Base-by-base conservation (phyloP, 2,797 vertebrate genomes). In the Sardinella longiceps region DNA sequence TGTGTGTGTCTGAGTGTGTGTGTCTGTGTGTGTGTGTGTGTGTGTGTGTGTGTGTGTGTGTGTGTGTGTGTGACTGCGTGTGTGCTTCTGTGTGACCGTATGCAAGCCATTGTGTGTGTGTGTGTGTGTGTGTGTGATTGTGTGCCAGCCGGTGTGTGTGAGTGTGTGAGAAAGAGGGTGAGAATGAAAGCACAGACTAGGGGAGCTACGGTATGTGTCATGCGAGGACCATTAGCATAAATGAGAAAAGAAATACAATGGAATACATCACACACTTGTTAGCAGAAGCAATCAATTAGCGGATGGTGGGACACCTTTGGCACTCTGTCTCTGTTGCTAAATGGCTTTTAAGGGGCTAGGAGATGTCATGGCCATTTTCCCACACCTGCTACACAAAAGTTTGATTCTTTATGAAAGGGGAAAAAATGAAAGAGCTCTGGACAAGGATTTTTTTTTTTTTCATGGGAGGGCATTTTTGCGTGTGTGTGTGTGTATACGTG, bases 221-320 rank as follows among this genome's bases (percentile, higher is more conserved):
- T 92, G 92, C 93, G 94, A 91, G 90, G 91, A 93, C 96, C 96
- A 97, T 91, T 93, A 97, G 95, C 94, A 95, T 87, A 88, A 88
- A 88, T 90, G 88, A 96, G 93, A 89, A 89, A 92, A 87, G 92
- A 88, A 94, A 93, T 92, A 97, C 96, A 97, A 96, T 95, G 94
- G 94, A 93, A 94, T 94, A 95, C 92, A 95, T 95, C 95, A 96
- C 91, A 91, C 91, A 91, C 94, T 96, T 90, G 92, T 96, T 96
- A 95, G 94, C 90, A 95, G 91, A 91, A 90, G 92, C 86, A 88
- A 94, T 95, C 89, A 92, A 93, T 95, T 95, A 95, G 90, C 85
- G 87, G 86, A 89, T 87, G 86, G 80, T 80, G 87, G 84, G 83
- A 74, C 9, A 81, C 85, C 85, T 82, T 83, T 83, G 88, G 87